Conservation (phyloP, 2,888 invertebrate genomes). For the Heliconius charithonia region DNA sequence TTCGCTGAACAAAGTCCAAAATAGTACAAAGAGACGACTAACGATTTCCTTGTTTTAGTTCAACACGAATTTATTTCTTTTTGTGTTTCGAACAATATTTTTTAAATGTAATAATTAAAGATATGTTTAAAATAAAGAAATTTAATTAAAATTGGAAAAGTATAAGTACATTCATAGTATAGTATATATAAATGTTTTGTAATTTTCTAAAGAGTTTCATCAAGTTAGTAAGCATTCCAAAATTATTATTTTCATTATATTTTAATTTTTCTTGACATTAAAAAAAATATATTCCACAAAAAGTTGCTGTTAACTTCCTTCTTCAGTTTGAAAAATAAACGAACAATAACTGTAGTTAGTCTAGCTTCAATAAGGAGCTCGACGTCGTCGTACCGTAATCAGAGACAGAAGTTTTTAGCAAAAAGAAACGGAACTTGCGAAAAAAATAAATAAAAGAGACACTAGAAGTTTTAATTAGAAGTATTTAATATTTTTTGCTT, state of each 20-base stretch:
- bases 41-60: slow-evolving; percentile 16
- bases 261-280: background rate
- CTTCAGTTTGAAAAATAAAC: slow-evolving; percentile 12
- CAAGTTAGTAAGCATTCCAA: too few relatives aligned
- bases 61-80: background rate
- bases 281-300: background rate
- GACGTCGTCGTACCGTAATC: slow-evolving; percentile 20
- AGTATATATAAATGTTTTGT: too few relatives aligned
- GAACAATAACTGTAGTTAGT: slow-evolving; percentile 22
- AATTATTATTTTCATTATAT: too few relatives aligned
- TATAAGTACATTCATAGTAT: too few relatives aligned
- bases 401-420: slow-evolving; percentile 17
- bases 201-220: too few relatives aligned
- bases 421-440: background rate
- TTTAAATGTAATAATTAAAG: too few relatives aligned
- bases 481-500: background rate
- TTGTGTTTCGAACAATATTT: too few relatives aligned
- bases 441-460: background rate
- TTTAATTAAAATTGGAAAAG: too few relatives aligned
- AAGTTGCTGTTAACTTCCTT: background rate
- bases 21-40: background rate
- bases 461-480: slow-evolving; percentile 18
- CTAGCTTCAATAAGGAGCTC: slow-evolving; percentile 30
- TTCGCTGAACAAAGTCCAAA: background rate
- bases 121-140: too few relatives aligned